Base-by-base conservation (phyloP, 2,113 vertebrate genomes). In the Lampris megalopsis region DNA sequence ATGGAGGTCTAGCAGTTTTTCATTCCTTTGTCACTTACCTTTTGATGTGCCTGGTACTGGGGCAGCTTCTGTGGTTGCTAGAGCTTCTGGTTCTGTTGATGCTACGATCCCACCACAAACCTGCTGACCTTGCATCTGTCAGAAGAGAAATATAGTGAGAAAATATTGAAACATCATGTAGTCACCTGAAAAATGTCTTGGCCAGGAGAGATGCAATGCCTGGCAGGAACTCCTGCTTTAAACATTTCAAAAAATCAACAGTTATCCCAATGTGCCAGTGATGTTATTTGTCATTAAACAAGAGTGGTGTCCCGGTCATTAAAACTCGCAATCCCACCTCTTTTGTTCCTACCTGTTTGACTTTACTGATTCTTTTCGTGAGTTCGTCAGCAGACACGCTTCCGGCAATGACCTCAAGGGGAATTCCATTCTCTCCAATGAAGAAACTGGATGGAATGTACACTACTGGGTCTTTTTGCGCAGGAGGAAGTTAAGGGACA, bases 371-470 rank as follows among this genome's bases (percentile, higher is more conserved):
- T 91, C 97, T 96, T 76, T 85, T 92, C 57, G 94, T 86, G 56
- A 99, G 96, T 63, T 99, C 98, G 59, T 97, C 95, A 11, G 95
- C 95, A 57, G 97, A 94, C 85, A 99, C 79, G 0, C 95, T 96
- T 78, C 98, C 97, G 65, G 97, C 97, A 47, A 99, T 96, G 53
- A 99, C 97, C 93, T 99, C 98, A 91, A 99, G 88, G 57, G 98
- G 98, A 88, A 98, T 94, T 3, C 97, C 98, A 81, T 95, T 99
- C 79, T 97, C 96, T 75, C 98, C 98, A 65, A 99, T 99, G 86
- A 99, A 99, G 92, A 99, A 99, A 80, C 97, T 96, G 24, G 97
- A 97, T 8, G 98, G 98, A 82, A 99, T 81, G 2, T 97, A 99
- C 38, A 99, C 97, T 52, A 99, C 97, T 0, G 98, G 98, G 93